Percentiles rank a stretch among this genome's conserved stretches.
Conservation (phyloP, 2,113 vertebrate genomes). For the Micromys minutus region DNA sequence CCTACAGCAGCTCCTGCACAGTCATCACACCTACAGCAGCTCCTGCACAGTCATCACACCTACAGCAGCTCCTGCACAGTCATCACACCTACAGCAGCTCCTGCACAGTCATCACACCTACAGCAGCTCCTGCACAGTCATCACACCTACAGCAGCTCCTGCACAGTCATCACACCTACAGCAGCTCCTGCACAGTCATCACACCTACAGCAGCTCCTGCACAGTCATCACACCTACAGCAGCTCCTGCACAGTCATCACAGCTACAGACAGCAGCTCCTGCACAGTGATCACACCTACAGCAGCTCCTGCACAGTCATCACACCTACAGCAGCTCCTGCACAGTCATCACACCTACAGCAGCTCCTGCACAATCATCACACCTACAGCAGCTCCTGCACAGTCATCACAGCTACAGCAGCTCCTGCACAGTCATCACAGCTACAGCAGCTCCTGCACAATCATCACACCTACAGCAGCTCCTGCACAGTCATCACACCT, state of each 20-base stretch:
- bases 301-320: not conserved
- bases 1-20: not conserved
- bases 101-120: slow-evolving; percentile 18
- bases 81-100: not conserved
- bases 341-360: not conserved
- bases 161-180: no score
- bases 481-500: not conserved
- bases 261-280: not conserved
- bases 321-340: no score
- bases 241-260: not conserved
- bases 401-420: not conserved
- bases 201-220: not conserved
- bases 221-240: not conserved
- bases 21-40: no score
- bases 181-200: not conserved
- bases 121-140: not conserved
- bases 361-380: not conserved
- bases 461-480: no score
- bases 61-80: not conserved
- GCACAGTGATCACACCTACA: slow-evolving; percentile 13
- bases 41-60: slow-evolving; percentile 14
- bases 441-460: not conserved
- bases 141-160: slow-evolving; percentile 17
- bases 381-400: not conserved
- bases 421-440: not conserved